Conservation (phyloP, 2,113 vertebrate genomes). For the Grammomys dolichurus region DNA sequence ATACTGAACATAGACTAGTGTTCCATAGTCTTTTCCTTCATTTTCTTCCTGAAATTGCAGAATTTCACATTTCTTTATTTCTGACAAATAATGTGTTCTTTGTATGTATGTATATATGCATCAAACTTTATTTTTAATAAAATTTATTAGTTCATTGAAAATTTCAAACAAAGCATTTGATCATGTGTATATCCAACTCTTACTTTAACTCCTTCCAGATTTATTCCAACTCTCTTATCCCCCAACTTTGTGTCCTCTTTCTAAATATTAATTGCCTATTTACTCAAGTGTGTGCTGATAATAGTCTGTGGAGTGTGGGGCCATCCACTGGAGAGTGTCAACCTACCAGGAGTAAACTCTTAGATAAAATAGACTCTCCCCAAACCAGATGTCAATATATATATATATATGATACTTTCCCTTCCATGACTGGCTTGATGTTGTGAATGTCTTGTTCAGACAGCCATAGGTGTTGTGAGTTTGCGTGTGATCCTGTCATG, state of each 20-base stretch:
- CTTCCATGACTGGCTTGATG: not conserved
- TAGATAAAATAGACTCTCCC: not conserved
- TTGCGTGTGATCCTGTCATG: not conserved
- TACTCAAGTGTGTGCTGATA: not conserved
- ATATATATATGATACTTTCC: not conserved
- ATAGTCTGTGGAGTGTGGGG: not conserved
- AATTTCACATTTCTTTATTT: not conserved
- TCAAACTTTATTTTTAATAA: not conserved
- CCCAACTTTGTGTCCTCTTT: not conserved
- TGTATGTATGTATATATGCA: not conserved
- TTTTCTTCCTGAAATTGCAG: not conserved
- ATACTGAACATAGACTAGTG: not conserved
- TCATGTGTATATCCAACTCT: not conserved
- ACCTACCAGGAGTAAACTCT: not conserved
- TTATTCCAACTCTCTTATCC: not conserved
- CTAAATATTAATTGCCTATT: not conserved
- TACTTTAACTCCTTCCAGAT: not conserved
- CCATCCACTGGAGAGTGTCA: not conserved
- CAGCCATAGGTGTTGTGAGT: not conserved
- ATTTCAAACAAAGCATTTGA: not conserved
- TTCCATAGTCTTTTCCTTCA: not conserved
- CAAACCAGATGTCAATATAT: no score
- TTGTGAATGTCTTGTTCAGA: not conserved
- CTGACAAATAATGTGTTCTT: not conserved
- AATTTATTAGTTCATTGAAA: not conserved